These are phyloP conservation scores for Drosophila takahashii DNA, from an alignment of 1,140 invertebrate species.

Conservation along the genomic window DNA sequence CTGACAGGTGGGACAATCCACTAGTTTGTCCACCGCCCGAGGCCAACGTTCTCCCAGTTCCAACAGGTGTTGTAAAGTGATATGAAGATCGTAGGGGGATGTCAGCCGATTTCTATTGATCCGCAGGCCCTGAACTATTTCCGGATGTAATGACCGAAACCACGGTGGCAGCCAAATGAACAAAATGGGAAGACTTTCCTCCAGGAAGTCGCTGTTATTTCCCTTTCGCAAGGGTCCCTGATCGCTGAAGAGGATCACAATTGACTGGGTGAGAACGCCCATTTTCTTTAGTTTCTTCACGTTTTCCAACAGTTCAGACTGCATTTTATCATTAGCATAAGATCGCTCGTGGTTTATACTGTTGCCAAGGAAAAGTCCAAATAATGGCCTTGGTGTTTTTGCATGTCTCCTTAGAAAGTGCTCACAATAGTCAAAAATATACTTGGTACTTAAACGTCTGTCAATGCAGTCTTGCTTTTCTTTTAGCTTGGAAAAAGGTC, in stretches of 20 bases:
- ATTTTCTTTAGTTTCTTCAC: conserved; percentile 86
- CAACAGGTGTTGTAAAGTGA: conserved; percentile 86
- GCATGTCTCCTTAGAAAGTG: conserved; percentile 86
- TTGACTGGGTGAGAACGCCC: conserved; percentile 87
- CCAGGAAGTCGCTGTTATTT: conserved; percentile 88
- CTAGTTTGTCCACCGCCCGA: conserved; percentile 69
- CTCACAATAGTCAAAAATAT: conserved; percentile 86
- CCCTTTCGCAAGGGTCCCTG: conserved; percentile 94
- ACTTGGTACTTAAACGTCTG: conserved; percentile 85
- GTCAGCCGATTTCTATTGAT: conserved; percentile 90
- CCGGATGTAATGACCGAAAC: conserved; percentile 88
- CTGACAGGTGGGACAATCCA: conserved; percentile 87
- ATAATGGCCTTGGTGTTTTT: conserved; percentile 85
- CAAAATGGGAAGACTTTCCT: conserved; percentile 94
- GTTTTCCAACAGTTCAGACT: conserved; percentile 84
- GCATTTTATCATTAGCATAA: background rate
- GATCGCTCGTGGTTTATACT: conserved; percentile 87
- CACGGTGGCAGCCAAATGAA: conserved; percentile 91
- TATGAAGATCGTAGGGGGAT: conserved; percentile 93
- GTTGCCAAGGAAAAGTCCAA: conserved; percentile 92
- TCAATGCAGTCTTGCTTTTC: conserved; percentile 84
- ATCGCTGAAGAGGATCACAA: conserved; percentile 94
- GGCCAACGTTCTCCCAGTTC: conserved; percentile 80
- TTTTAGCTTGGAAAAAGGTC: conserved; percentile 90
- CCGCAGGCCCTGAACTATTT: conserved; percentile 88